Base-by-base conservation (phyloP, 2,888 invertebrate genomes). In the Homarus gammarus region DNA sequence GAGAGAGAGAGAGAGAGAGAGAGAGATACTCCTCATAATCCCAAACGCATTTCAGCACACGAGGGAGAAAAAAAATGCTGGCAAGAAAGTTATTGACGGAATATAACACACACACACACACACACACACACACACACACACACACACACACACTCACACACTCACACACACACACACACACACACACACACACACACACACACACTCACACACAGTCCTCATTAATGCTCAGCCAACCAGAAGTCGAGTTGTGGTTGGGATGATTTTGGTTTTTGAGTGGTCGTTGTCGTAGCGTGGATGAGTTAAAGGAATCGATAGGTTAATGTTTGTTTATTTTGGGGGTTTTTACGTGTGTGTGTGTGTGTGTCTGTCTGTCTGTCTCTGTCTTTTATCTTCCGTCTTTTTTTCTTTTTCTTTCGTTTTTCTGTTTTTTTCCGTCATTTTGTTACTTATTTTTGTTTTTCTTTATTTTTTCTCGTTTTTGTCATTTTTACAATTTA, bases 121-220 rank as follows among this genome's bases (percentile, higher is more conserved):
- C 15, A 70, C 27, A 70, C 18, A 8, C 27, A 70, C 18, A 8
- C 27, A 70, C 15, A 70, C 70, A 70, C 15, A 70, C 70, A 70
- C 15, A 70, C 70, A 70, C 15, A 70, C 70, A 70, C 15, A 70
- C 70, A 70, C 10, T 70, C 70, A 70, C 15, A 73, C 73, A 73
- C 27, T 73, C 73, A 73, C 27, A 73, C 73, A 73, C 27, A 73
- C 36, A 73, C 27, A 73, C 73, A 73, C 38, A 73, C 73, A 73
- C 38, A 73, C 73, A 73, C 38, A 73, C 73, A 73, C 27, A 73
- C 73, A 73, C 38, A 73, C 73, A 73, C 27, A 73, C 73, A 73
- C 38, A 75, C 18, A 31, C 18, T 56, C 56, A 56, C 18, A 56
- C 15, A 51, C 15, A 1, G 22, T 15, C n/a, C n/a, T n/a, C n/a